phyloP scores from a whole-genome alignment of 2,113 vertebrate species.

The Eurypyga helias region DNA sequence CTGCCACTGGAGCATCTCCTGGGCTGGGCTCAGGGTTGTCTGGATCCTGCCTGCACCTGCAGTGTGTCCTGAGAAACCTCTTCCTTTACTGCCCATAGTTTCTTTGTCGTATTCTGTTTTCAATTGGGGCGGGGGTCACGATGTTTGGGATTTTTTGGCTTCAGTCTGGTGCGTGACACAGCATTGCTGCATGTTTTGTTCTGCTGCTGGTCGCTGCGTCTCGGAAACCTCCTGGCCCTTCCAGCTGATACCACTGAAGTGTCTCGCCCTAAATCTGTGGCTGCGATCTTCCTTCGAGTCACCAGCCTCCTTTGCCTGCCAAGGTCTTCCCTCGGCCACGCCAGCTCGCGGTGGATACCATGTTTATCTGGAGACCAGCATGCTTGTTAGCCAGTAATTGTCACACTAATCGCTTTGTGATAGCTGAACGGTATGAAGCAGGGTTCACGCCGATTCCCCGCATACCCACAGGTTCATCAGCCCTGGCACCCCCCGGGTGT shows the following conservation, averaged over 20 bases:
- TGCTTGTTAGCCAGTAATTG: neutral
- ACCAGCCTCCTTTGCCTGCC: neutral
- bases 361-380: accelerated
- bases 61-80: neutral
- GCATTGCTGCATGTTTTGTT: neutral
- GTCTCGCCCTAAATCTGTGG: neutral
- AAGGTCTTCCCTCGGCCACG: neutral
- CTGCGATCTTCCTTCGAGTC: neutral
- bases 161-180: neutral
- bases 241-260: neutral
- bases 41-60: neutral
- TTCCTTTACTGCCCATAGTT: neutral
- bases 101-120: neutral
- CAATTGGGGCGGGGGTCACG: accelerated
- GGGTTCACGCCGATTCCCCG: accelerated
- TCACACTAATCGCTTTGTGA: neutral
- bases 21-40: neutral
- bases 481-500: neutral
- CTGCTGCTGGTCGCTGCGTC: neutral
- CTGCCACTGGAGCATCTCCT: neutral
- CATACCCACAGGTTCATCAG: neutral
- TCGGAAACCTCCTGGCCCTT: neutral
- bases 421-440: neutral
- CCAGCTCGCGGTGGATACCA: neutral
- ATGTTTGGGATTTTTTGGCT: neutral